Evolutionary conservation across 2,797 vertebrate species (phyloP).

Genomic region (Cottoperca gobio): DNA sequence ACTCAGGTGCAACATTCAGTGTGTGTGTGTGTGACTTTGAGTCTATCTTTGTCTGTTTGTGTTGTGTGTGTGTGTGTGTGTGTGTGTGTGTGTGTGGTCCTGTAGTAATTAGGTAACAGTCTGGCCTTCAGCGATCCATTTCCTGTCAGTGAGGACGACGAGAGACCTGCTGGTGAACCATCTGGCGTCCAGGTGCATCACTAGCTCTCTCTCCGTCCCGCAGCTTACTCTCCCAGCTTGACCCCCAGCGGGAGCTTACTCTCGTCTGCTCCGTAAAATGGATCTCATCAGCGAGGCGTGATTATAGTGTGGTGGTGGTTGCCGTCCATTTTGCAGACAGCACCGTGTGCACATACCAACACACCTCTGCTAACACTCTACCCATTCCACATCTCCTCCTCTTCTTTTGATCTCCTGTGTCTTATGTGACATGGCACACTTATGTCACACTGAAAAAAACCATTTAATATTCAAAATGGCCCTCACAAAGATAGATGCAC

Average conservation of each 20-base stretch:
- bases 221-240: constrained; percentile 40
- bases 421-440: not conserved
- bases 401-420: not conserved
- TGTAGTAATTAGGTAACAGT: constrained; percentile 71
- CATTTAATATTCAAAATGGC: not conserved
- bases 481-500: not conserved
- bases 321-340: constrained; percentile 26
- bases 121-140: constrained; percentile 74
- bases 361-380: not conserved
- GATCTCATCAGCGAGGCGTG: constrained; percentile 40
- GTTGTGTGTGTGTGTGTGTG: not conserved
- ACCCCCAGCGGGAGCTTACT: constrained; percentile 31
- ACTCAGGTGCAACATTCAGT: constrained; percentile 9
- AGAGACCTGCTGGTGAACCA: constrained; percentile 78
- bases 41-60: constrained; percentile 5
- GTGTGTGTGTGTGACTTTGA: constrained; percentile 11
- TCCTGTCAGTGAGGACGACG: constrained; percentile 75
- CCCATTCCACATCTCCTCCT: too few species aligned
- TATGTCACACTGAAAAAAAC: not conserved
- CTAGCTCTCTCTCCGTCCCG: constrained; percentile 1
- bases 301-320: constrained; percentile 32
- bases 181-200: constrained; percentile 76
- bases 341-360: not conserved
- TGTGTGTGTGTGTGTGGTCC: constrained; percentile 43
- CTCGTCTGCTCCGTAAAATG: constrained; percentile 17